These are phyloP conservation scores for Drosophila cracens DNA, from an alignment of 2,888 invertebrate species.

Conservation along the genomic window DNA sequence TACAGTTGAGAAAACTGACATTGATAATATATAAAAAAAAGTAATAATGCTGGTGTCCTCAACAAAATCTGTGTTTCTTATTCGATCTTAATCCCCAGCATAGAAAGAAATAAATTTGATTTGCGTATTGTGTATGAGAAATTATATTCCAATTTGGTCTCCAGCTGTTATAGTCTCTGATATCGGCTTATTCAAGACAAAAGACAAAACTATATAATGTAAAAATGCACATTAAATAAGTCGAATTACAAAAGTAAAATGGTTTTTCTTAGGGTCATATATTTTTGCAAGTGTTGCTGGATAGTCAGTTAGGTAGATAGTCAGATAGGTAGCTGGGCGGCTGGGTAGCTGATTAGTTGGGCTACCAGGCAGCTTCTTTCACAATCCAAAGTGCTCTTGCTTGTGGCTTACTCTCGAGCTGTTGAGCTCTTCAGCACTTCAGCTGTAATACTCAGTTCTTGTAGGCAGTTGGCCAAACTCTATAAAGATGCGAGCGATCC, in stretches of 20 bases:
- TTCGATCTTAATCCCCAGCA: no score
- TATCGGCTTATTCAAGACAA: no score
- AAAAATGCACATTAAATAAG: no score
- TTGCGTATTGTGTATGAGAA: not conserved
- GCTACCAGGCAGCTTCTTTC: slow-evolving; percentile 45
- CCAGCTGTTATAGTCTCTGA: no score
- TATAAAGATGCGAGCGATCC: slow-evolving; percentile 80
- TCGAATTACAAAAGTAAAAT: no score
- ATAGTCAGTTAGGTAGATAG: not conserved
- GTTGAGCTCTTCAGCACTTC: slow-evolving; percentile 8
- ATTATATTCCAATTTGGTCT: not conserved
- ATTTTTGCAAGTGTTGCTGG: slow-evolving; percentile 5
- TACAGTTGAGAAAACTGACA: not conserved
- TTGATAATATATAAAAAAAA: not conserved
- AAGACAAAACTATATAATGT: no score
- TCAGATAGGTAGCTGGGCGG: slow-evolving; percentile 10
- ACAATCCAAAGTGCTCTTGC: slow-evolving; percentile 39
- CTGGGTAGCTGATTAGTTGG: slow-evolving; percentile 5
- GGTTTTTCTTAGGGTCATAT: not conserved
- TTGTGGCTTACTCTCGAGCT: slow-evolving; percentile 31
- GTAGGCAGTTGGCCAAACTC: slow-evolving; percentile 58
- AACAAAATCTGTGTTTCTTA: no score
- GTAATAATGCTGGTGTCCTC: not conserved
- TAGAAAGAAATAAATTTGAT: not conserved
- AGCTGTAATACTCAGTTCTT: slow-evolving; percentile 40